Evolutionary conservation across 2,113 vertebrate genomes (phyloP), one percentile per base, ranked within the genome.

Genomic region (Leucoraja erinaceus): DNA sequence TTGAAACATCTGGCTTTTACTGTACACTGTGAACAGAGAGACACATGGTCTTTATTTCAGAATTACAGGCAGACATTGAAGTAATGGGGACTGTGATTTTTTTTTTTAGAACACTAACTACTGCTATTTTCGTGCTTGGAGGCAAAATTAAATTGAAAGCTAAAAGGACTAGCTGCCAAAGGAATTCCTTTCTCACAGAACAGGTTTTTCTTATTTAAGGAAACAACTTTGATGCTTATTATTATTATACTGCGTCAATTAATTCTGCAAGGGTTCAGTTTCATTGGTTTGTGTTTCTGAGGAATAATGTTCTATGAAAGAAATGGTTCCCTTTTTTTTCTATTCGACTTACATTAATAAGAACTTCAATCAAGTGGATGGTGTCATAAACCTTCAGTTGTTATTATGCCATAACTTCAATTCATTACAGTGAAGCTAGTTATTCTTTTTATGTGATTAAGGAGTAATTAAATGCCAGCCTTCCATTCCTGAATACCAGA

Each of bases 401-500:
- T 54, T 93, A 88, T 94, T 94, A 93, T 94, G 93, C 93, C 90
- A 66, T 90, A 94, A 94, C 77, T 93, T 81, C 0, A 93, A 95
- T 95, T 95, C 94, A 96, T 96, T 94, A 95, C 92, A 63, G 94
- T 95, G 94, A 94, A 94, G 94, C 94, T 93, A 94, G 90, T 94
- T 93, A 75, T 92, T 88, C 95, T 94, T 95, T 94, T 94, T 94
- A 94, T 96, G 95, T 94, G 95, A 93, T 95, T 95, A 95, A 94
- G 93, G 92, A 94, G 93, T 94, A 95, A 95, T 96, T 95, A 96
- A 95, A 94, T 94, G 94, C 77, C 94, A 94, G 93, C 92, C 93
- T 94, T 93, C 94, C 96, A 94, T 94, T 95, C 96, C 94, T 95
- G 93, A 95, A 95, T 95, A 96, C 95, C 95, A 96, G 95, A 96